Evolutionary conservation across 2,888 invertebrate genomes (phyloP).

Genomic region (Strigamia transsilvanica): DNA sequence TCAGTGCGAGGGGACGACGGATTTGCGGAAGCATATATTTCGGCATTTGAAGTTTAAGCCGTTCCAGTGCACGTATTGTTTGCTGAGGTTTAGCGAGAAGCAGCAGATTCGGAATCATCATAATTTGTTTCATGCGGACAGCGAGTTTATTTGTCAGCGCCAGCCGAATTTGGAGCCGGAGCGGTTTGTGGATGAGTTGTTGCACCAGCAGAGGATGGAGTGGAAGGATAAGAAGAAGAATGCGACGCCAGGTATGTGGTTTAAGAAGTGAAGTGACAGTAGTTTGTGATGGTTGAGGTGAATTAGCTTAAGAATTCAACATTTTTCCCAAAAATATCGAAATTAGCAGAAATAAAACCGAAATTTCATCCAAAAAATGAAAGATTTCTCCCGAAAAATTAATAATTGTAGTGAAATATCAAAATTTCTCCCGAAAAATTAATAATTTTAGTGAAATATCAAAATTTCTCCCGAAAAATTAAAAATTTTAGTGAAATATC

Average conservation of each 20-base stretch:
- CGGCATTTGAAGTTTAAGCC: constrained; percentile 54
- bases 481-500: too few relatives aligned
- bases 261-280: too few relatives aligned
- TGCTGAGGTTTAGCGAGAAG: constrained; percentile 45
- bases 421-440: too few relatives aligned
- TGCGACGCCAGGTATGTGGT: background rate
- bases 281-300: background rate
- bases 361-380: too few relatives aligned
- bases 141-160: constrained; percentile 48
- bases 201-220: constrained; percentile 52
- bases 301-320: too few relatives aligned
- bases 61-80: constrained; percentile 50
- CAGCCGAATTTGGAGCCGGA: constrained; percentile 50
- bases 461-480: too few relatives aligned
- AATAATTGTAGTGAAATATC: too few relatives aligned
- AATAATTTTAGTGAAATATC: too few relatives aligned
- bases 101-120: constrained; percentile 53
- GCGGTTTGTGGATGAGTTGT: constrained; percentile 50
- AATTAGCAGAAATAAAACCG: too few relatives aligned
- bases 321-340: too few relatives aligned
- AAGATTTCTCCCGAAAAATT: too few relatives aligned
- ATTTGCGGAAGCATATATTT: constrained; percentile 53
- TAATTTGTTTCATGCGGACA: constrained; percentile 41
- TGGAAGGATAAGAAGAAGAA: constrained; percentile 52
- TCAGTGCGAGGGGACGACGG: constrained; percentile 53